phyloP scores from a whole-genome alignment of 2,113 vertebrate species.

The Acrocephalus kingi region DNA sequence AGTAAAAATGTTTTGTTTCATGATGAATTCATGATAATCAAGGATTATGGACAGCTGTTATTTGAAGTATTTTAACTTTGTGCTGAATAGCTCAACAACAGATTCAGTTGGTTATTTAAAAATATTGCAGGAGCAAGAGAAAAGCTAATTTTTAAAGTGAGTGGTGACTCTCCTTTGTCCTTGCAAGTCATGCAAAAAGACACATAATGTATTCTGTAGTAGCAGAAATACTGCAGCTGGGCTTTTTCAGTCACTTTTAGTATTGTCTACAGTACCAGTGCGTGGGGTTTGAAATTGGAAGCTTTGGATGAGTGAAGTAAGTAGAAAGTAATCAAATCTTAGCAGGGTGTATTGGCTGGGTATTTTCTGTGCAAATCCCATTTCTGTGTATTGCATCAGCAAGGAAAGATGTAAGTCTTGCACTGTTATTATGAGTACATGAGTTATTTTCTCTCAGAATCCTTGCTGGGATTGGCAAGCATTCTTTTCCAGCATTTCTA shows the following conservation, averaged over 20 bases:
- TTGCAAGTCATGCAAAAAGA: background rate
- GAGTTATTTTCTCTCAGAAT: background rate
- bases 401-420: background rate
- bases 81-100: background rate
- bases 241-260: background rate
- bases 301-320: background rate
- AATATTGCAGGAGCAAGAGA: background rate
- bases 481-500: constrained; percentile 19
- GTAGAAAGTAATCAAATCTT: background rate
- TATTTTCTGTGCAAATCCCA: background rate
- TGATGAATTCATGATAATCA: background rate
- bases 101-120: background rate
- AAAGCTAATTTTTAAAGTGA: background rate
- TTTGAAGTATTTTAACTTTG: background rate
- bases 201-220: background rate
- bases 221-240: background rate
- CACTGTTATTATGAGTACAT: background rate
- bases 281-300: background rate
- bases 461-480: background rate
- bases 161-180: background rate
- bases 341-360: background rate
- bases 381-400: background rate
- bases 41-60: background rate
- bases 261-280: background rate
- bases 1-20: background rate